phyloP scores from a whole-genome alignment of 1,140 invertebrate genomes.

The Copidosoma floridanum region DNA sequence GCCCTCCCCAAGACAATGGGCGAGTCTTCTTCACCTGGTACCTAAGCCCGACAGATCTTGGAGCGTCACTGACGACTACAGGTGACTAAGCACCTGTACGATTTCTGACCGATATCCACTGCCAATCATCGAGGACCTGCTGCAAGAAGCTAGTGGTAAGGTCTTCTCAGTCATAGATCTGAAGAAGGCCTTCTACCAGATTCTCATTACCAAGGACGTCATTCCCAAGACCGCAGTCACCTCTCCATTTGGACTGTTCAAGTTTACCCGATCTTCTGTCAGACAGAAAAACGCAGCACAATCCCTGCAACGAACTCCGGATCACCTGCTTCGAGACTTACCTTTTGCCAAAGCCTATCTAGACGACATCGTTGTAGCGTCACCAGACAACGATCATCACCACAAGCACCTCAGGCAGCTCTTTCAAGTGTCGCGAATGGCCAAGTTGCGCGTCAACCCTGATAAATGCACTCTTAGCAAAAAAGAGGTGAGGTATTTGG shows the following conservation, averaged over 20 bases:
- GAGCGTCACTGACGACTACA: slow-evolving; percentile 56
- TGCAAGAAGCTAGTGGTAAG: not conserved
- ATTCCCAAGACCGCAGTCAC: slow-evolving; percentile 41
- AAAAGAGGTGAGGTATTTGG: not conserved
- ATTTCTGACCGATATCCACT: slow-evolving; percentile 24
- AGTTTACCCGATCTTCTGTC: slow-evolving; percentile 16
- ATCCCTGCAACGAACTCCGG: slow-evolving; percentile 14
- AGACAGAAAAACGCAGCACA: slow-evolving; percentile 31
- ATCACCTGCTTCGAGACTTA: not conserved
- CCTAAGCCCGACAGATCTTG: slow-evolving; percentile 46
- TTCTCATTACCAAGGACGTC: slow-evolving; percentile 48
- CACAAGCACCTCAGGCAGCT: not conserved
- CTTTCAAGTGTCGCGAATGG: not conserved
- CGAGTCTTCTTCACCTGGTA: slow-evolving; percentile 50
- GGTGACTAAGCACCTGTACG: slow-evolving; percentile 45
- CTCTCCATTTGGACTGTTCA: slow-evolving; percentile 23
- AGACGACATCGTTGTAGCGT: slow-evolving; percentile 31
- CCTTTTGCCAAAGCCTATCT: not conserved
- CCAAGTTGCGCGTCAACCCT: not conserved
- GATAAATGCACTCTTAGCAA: not conserved
- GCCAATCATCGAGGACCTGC: too few relatives aligned
- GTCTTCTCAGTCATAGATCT: too few relatives aligned
- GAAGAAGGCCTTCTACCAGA: too few relatives aligned
- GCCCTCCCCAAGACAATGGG: slow-evolving; percentile 44
- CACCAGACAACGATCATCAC: slow-evolving; percentile 1